Evolutionary conservation across 2,113 vertebrate species (phyloP).

Genomic region (Tichodroma muraria): DNA sequence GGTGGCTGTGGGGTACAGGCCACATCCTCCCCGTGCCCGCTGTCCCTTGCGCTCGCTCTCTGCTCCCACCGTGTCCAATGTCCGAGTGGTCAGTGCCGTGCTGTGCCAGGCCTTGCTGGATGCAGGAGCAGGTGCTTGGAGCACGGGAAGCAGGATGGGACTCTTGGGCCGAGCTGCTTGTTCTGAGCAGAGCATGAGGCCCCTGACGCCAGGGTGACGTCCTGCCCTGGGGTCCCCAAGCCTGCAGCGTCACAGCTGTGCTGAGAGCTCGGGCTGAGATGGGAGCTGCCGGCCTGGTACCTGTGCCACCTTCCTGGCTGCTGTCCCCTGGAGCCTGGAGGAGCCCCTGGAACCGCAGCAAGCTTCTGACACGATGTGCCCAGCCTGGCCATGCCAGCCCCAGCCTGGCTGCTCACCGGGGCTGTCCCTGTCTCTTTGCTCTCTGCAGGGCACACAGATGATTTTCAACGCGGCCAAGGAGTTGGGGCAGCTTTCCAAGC

Average conservation of each 20-base stretch:
- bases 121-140: background rate
- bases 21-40: fast-evolving
- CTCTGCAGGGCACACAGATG: slow-evolving; percentile 90
- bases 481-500: slow-evolving; percentile 94
- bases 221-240: background rate
- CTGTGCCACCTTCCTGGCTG: background rate
- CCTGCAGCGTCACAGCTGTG: background rate
- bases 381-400: background rate
- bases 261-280: background rate
- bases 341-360: background rate
- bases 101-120: background rate
- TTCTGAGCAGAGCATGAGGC: background rate
- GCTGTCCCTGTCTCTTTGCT: background rate
- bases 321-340: background rate
- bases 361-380: background rate
- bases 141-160: background rate
- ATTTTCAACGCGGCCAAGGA: slow-evolving; percentile 98
- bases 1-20: background rate
- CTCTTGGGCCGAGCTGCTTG: background rate
- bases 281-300: background rate
- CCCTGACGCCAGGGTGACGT: background rate
- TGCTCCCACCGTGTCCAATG: background rate
- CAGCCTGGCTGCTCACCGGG: background rate
- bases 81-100: fast-evolving
- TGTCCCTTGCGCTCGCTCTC: background rate